Conservation (phyloP, 2,888 invertebrate species). For the Nomada flava region DNA sequence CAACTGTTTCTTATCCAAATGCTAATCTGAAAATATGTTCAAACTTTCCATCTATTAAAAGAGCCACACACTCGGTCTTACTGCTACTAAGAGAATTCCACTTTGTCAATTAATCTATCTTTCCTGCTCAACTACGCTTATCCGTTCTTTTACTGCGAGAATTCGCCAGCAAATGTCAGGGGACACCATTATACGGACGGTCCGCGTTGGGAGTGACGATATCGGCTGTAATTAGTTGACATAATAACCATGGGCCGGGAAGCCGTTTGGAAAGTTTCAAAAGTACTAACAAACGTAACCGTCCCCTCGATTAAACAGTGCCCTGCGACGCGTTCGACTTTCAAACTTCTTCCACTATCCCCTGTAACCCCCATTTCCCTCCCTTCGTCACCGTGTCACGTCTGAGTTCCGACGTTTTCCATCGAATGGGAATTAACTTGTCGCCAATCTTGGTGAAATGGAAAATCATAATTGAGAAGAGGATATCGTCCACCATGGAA, state of each 20-base stretch:
- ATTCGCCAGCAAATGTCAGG: not conserved
- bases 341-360: constrained; percentile 7
- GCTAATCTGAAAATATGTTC: too few species aligned
- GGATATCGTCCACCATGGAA: constrained; percentile 25
- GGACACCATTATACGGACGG: not conserved
- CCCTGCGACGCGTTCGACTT: constrained; percentile 20
- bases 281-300: constrained; percentile 37
- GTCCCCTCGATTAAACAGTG: constrained; percentile 26
- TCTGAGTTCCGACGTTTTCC: constrained; percentile 35
- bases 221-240: constrained; percentile 43
- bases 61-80: too few species aligned
- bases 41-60: too few species aligned
- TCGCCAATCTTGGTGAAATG: constrained; percentile 23
- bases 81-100: not conserved
- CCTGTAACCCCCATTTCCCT: too few species aligned
- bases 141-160: not conserved
- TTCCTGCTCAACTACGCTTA: not conserved
- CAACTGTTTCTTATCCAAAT: too few species aligned
- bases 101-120: not conserved
- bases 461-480: constrained; percentile 40
- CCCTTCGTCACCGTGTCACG: not conserved
- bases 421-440: constrained; percentile 44
- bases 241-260: constrained; percentile 37
- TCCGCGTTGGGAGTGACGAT: not conserved
- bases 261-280: constrained; percentile 41